These are phyloP conservation scores for Pterocles burchelli DNA, from an alignment of 2,113 vertebrate genomes.

Conservation along the genomic window DNA sequence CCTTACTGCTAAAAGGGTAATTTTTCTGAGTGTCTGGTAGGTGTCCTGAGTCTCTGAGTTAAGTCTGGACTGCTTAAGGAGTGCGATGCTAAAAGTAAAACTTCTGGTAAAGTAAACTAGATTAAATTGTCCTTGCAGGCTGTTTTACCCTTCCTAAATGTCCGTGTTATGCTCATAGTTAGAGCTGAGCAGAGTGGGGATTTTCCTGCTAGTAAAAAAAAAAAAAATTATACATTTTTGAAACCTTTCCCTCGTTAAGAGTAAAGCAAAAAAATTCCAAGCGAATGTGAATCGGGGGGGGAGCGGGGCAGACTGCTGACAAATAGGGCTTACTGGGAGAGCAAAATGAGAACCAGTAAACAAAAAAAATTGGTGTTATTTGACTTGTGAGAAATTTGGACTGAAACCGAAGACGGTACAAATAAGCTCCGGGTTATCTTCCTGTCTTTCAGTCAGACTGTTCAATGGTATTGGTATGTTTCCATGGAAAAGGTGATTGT, in stretches of 20 bases:
- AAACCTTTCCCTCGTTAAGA: not conserved
- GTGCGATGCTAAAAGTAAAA: not conserved
- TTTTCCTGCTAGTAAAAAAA: not conserved
- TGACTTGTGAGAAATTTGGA: not conserved
- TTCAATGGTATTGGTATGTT: not conserved
- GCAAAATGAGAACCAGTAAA: not conserved
- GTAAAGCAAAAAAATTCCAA: not conserved
- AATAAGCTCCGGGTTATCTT: not conserved
- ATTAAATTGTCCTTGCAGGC: not conserved
- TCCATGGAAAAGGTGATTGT: not conserved
- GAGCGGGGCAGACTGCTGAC: not conserved
- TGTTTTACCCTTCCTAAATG: not conserved
- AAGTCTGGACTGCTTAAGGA: not conserved
- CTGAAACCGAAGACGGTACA: not conserved
- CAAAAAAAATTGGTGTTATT: not conserved
- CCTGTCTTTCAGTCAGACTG: not conserved
- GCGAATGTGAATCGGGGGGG: not conserved
- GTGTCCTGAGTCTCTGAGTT: not conserved
- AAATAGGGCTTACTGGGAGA: not conserved
- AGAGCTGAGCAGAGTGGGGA: not conserved
- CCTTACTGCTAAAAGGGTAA: not conserved
- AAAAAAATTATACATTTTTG: not conserved
- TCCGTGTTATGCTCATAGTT: not conserved
- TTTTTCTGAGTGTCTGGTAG: not conserved
- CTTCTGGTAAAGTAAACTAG: not conserved